Conservation (phyloP, 2,113 vertebrate genomes). For the Zonotrichia leucophrys region DNA sequence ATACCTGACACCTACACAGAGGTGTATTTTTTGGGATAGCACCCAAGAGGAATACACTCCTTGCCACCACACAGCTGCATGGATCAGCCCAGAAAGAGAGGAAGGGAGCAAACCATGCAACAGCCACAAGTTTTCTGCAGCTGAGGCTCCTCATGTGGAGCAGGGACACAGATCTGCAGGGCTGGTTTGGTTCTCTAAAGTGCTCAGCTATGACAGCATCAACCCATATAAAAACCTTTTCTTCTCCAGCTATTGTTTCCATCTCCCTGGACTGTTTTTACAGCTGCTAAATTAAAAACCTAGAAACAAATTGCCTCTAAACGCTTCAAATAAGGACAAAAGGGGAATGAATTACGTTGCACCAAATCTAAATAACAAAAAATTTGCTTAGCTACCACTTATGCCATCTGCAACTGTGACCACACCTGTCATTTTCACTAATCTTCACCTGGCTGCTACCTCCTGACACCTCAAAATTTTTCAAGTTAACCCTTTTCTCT, state of each 20-base stretch:
- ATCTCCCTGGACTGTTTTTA: not conserved
- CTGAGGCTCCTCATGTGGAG: fast-evolving
- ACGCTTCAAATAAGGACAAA: not conserved
- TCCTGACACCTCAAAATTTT: not conserved
- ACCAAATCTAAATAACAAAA: not conserved
- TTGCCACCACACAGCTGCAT: not conserved
- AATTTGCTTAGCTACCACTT: not conserved
- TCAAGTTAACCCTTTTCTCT: not conserved
- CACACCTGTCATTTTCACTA: not conserved
- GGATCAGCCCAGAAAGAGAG: not conserved
- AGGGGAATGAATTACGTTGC: not conserved
- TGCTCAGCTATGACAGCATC: not conserved
- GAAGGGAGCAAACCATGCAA: not conserved
- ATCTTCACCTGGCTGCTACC: not conserved
- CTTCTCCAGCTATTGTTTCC: not conserved
- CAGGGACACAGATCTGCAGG: not conserved
- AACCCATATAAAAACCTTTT: not conserved
- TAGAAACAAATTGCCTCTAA: not conserved
- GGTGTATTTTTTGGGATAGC: not conserved
- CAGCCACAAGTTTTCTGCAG: not conserved
- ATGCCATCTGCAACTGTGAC: not conserved
- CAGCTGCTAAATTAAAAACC: not conserved
- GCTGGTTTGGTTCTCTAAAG: not conserved
- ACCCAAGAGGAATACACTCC: fast-evolving
- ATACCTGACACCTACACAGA: not conserved